phyloP scores from a whole-genome alignment of 2,797 vertebrate genomes.

The Sebastes kiyomatsui region DNA sequence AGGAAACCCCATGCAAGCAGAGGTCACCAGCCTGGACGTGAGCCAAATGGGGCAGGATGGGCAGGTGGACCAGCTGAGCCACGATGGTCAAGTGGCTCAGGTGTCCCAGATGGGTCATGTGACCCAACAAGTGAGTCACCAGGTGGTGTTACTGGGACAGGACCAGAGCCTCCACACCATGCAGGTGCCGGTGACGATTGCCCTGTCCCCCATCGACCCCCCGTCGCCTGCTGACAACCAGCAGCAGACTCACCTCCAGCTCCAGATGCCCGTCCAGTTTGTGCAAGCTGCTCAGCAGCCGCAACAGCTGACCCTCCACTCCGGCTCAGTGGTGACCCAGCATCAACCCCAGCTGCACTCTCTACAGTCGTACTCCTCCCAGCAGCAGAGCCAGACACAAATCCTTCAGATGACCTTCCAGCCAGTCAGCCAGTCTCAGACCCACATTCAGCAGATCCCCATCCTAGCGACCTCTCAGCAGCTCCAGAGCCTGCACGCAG shows the following conservation, averaged over 20 bases:
- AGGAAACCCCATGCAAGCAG: conserved; percentile 55
- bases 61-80: conserved; percentile 65
- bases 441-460: conserved; percentile 79
- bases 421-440: conserved; percentile 73
- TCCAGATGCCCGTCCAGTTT: conserved; percentile 85
- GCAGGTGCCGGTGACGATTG: conserved; percentile 87
- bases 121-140: conserved; percentile 73
- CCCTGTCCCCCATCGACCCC: conserved; percentile 86
- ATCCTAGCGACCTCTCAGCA: conserved; percentile 74
- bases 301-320: conserved; percentile 78
- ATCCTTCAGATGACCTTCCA: conserved; percentile 85
- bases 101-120: conserved; percentile 64
- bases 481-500: conserved; percentile 70
- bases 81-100: conserved; percentile 63
- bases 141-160: conserved; percentile 81
- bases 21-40: conserved; percentile 47
- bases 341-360: conserved; percentile 85
- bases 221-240: conserved; percentile 84
- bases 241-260: conserved; percentile 80
- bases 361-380: conserved; percentile 80
- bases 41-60: conserved; percentile 59
- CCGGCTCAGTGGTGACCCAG: conserved; percentile 82
- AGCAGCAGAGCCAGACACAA: conserved; percentile 76
- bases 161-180: conserved; percentile 88
- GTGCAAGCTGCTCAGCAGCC: conserved; percentile 79